These are phyloP conservation scores for Protosalanx chinensis DNA, from an alignment of 2,797 vertebrate genomes.

Conservation along the genomic window DNA sequence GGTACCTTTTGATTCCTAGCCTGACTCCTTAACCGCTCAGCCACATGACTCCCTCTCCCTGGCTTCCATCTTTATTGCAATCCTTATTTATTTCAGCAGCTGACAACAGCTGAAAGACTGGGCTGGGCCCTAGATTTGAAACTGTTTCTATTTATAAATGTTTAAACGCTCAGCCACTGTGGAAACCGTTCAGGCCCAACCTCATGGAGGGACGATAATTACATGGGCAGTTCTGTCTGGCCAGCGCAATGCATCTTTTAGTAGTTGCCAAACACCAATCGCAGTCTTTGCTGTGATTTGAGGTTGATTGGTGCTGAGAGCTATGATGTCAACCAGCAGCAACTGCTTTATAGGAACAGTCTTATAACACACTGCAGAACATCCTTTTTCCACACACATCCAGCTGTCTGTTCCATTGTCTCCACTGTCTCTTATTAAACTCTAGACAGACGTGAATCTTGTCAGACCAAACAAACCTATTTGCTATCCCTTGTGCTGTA, in stretches of 20 bases:
- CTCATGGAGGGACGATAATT: conserved; percentile 27
- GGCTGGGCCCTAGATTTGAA: conserved; percentile 14
- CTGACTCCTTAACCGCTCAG: too few relatives aligned
- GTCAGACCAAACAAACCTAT: too few relatives aligned
- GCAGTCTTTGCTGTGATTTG: neutral
- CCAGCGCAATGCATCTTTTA: neutral
- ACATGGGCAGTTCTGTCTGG: conserved; percentile 25
- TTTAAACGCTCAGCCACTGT: conserved; percentile 13
- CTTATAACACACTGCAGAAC: neutral
- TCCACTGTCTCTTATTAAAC: too few relatives aligned
- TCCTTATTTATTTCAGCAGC: conserved; percentile 3
- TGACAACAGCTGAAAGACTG: conserved; percentile 26
- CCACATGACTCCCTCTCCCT: too few relatives aligned
- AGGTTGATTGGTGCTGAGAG: neutral
- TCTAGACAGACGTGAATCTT: too few relatives aligned
- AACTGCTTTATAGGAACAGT: neutral
- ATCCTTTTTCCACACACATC: too few relatives aligned
- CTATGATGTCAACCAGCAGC: neutral
- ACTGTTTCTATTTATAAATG: conserved; percentile 33
- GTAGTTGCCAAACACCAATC: neutral
- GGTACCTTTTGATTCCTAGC: too few relatives aligned
- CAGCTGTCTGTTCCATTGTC: too few relatives aligned
- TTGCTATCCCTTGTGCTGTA: too few relatives aligned
- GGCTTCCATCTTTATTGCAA: neutral
- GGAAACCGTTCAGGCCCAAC: conserved; percentile 36